Base-by-base conservation (phyloP, 2,113 vertebrate genomes). In the Typhlomys cinereus region DNA sequence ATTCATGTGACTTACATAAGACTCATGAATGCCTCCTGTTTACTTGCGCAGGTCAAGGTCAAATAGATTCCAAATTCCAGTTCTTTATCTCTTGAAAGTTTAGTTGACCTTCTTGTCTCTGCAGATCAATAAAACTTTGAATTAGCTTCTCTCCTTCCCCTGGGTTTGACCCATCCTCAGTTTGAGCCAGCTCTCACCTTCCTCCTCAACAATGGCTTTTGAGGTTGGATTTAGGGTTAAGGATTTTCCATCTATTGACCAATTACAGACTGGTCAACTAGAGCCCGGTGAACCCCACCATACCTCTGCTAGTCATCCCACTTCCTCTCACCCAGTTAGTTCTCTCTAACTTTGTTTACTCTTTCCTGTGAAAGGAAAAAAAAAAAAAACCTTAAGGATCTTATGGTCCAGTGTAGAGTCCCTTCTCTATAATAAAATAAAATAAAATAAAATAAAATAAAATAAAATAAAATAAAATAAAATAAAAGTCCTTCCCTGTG, bases 51-150 rank as follows among this genome's bases (percentile, higher is more conserved):
- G n/a, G n/a, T n/a, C 39, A 52, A 89, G 20, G 54, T 36, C 71
- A 75, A 67, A 64, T 48, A 89, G 92, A 70, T 54, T 92, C 54
- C 90, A 93, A 84, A 85, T 95, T 90, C 74, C 83, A 96, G 0
- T 92, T 88, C 48, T 90, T 76, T 62, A 36, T 62, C 31, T 92
- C 73, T 79, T 64, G 85, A 85, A 76, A 21, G 29, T 10, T 82
- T 81, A 66, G 69, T 57, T 88, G 20, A 80, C 82, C 44, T 83
- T 70, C 70, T 44, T 62, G 52, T 36, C 44, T 20, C 66, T 20
- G 52, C 13, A 74, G 50, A 91, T 74, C 69, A 76, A 39, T 71
- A 57, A 78, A 21, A 89, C 69, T 84, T 79, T 89, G 41, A 75
- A 70, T 96, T 57, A 92, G 27, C 64, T 83, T 70, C 25, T 80